These are phyloP conservation scores for Zaprionus bogoriensis DNA, from an alignment of 2,888 invertebrate genomes.

Conservation along the genomic window DNA sequence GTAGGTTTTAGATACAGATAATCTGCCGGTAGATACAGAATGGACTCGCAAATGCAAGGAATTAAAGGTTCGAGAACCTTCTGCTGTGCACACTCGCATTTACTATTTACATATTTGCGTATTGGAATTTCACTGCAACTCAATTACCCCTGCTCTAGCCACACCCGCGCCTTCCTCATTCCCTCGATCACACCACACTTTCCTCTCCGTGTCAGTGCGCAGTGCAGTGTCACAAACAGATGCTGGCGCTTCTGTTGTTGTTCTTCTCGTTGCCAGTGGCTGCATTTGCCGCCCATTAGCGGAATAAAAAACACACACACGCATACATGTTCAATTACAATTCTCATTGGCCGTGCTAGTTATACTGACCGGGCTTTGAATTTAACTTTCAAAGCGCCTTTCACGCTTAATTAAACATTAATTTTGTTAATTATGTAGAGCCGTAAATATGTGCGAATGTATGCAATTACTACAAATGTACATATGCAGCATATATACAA, in stretches of 20 bases:
- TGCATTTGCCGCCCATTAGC: conserved; percentile 28
- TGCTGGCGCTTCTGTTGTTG: conserved; percentile 6
- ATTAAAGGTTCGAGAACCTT: background rate
- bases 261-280: too few species aligned
- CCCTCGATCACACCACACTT: background rate
- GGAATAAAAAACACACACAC: background rate
- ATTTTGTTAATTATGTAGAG: background rate
- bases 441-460: too few species aligned
- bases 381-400: background rate
- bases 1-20: background rate
- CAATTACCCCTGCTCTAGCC: conserved; percentile 10
- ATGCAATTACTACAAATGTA: too few species aligned
- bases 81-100: background rate
- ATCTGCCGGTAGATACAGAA: background rate
- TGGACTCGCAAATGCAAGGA: background rate
- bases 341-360: background rate
- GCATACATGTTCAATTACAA: background rate
- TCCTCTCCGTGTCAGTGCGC: too few species aligned
- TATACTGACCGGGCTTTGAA: background rate
- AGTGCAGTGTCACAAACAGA: conserved; percentile 49
- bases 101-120: conserved; percentile 10
- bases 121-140: conserved; percentile 28
- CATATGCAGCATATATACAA: too few species aligned
- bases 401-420: background rate
- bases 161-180: background rate